Percentiles rank a stretch among this genome's conserved stretches.
Conservation (phyloP, 2,797 vertebrate genomes). For the Ambastaia sidthimunki region DNA sequence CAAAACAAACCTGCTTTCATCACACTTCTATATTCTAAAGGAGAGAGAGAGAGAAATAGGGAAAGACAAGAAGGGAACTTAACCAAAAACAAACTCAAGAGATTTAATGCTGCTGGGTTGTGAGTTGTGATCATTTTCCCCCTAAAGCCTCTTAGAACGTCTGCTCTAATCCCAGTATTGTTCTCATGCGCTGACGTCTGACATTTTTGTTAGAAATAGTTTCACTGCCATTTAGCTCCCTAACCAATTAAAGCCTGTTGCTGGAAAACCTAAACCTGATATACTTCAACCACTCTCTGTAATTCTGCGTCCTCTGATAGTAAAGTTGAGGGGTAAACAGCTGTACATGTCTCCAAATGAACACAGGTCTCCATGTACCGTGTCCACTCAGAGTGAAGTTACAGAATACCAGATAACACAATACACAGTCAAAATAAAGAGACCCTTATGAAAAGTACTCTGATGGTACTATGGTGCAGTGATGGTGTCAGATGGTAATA, state of each 20-base stretch:
- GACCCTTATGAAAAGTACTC: too few relatives aligned
- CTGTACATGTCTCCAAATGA: background rate
- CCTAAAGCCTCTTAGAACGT: slow-evolving; percentile 54
- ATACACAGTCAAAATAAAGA: too few relatives aligned
- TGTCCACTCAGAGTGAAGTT: background rate
- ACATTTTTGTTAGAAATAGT: slow-evolving; percentile 39
- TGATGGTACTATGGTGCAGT: too few relatives aligned
- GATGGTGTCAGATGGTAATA: too few relatives aligned
- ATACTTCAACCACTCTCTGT: background rate
- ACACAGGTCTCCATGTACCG: too few relatives aligned
- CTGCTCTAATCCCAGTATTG: slow-evolving; percentile 50
- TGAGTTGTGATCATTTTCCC: slow-evolving; percentile 44
- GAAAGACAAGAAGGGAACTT: background rate
- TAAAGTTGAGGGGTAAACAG: background rate
- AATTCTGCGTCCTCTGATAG: background rate
- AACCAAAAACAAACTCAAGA: slow-evolving; percentile 47
- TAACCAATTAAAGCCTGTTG: slow-evolving; percentile 43
- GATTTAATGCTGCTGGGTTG: slow-evolving; percentile 44
- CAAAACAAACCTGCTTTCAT: background rate
- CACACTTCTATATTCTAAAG: slow-evolving; percentile 27
- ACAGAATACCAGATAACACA: too few relatives aligned
- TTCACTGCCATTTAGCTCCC: slow-evolving; percentile 30
- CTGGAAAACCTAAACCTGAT: background rate
- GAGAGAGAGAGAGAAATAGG: background rate
- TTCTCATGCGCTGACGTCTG: slow-evolving; percentile 32